Evolutionary conservation across 2,888 invertebrate genomes (phyloP).

Genomic region (Cyrtodaria siliqua): DNA sequence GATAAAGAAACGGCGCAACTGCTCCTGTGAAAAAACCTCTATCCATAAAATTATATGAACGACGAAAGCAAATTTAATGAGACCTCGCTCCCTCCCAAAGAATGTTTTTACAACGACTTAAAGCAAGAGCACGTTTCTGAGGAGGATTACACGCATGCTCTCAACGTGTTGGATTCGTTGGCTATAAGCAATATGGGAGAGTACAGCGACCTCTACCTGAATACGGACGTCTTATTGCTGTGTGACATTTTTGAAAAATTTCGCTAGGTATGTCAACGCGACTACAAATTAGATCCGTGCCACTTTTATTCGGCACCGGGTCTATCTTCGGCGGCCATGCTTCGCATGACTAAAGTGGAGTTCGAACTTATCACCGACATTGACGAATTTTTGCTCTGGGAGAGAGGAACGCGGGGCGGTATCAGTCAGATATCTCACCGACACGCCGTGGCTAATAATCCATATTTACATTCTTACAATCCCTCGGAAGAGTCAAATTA

Average conservation of each 20-base stretch:
- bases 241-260: constrained; percentile 46
- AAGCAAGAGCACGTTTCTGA: constrained; percentile 28
- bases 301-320: constrained; percentile 53
- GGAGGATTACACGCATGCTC: constrained; percentile 33
- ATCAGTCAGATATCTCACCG: constrained; percentile 43
- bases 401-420: constrained; percentile 37
- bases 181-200: constrained; percentile 24
- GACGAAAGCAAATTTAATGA: too few relatives aligned
- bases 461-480: constrained; percentile 50
- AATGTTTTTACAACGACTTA: constrained; percentile 18
- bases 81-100: constrained; percentile 10
- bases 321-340: constrained; percentile 28
- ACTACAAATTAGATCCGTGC: constrained; percentile 42
- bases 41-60: too few relatives aligned
- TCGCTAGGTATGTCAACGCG: constrained; percentile 20
- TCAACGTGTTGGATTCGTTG: constrained; percentile 28
- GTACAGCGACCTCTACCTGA: constrained; percentile 44
- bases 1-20: too few relatives aligned
- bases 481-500: too few relatives aligned
- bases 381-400: constrained; percentile 20
- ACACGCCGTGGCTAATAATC: constrained; percentile 51
- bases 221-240: constrained; percentile 34
- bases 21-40: too few relatives aligned
- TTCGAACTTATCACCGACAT: constrained; percentile 48
- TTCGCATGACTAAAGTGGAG: constrained; percentile 35